Evolutionary conservation across 2,797 vertebrate species (phyloP).

Genomic region (Paedocypris micromegethes): DNA sequence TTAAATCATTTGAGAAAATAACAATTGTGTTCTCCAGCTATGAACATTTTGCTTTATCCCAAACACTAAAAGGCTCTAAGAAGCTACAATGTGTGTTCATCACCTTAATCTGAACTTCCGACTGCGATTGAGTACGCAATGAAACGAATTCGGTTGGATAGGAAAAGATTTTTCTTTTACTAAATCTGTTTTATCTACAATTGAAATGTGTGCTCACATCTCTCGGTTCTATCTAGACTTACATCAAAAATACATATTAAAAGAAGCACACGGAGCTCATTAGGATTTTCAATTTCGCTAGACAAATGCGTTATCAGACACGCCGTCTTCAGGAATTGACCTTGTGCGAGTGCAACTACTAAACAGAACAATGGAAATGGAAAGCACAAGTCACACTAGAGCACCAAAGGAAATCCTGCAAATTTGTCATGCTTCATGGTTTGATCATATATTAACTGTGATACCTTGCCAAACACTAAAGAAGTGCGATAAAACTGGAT

Average conservation of each 20-base stretch:
- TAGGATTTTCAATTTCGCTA: background rate
- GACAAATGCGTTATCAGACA: slow-evolving; percentile 15
- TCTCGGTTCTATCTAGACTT: slow-evolving; percentile 2
- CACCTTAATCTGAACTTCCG: slow-evolving; percentile 8
- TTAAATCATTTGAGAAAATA: too few species aligned
- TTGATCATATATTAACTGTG: slow-evolving; percentile 23
- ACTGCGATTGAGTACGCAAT: background rate
- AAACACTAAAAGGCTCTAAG: too few species aligned
- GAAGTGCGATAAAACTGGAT: slow-evolving; percentile 37
- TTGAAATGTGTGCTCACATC: slow-evolving; percentile 16
- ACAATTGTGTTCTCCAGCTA: too few species aligned
- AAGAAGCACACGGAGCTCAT: slow-evolving; percentile 7
- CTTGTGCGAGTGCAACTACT: slow-evolving; percentile 8
- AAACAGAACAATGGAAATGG: slow-evolving; percentile 2
- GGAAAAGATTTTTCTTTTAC: slow-evolving; percentile 21
- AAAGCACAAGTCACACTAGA: slow-evolving; percentile 11
- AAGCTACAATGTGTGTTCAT: too few species aligned
- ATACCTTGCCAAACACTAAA: slow-evolving; percentile 22
- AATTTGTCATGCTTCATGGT: slow-evolving; percentile 10
- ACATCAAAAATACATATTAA: slow-evolving; percentile 24
- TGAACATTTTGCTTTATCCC: too few species aligned
- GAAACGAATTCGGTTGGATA: background rate
- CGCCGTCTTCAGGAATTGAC: slow-evolving; percentile 1
- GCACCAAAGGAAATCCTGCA: slow-evolving; percentile 5
- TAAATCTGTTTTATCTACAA: slow-evolving; percentile 18